Base-by-base conservation (phyloP, 2,888 invertebrate species). In the Hypsopygia costalis region DNA sequence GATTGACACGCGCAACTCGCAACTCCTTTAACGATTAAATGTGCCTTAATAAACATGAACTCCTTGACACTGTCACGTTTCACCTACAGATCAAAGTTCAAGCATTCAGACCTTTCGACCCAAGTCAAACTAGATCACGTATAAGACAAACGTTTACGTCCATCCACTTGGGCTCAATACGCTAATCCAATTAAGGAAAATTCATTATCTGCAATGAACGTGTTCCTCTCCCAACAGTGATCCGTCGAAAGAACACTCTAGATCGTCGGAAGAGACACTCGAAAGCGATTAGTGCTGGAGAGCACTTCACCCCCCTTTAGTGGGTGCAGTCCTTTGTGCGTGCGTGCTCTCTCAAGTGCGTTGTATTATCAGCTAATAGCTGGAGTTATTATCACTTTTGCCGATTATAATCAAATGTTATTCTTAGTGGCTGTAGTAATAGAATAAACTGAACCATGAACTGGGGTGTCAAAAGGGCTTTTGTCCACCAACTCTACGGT, bases 241-340 rank as follows among this genome's bases (percentile, higher is more conserved):
- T 77, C 78, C 67, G 64, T 62, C 50, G 72, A 76, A 83, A 80
- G 80, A 79, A 79, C 83, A 77, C 81, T 83, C 62, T 63, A 69
- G 58, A 65, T 70, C 71, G 68, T 60, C 69, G 64, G 62, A 63
- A 79, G 79, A 58, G 77, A 73, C 69, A 60, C 82, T 85, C 64
- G 71, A 67, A 62, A 68, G 61, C 78, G 80, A 82, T 85, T 85
- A 82, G 75, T 72, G 69, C 62, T 73, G 68, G 62, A 83, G 81
- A 43, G 58, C 70, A 53, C 81, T 85, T 70, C 69, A 71, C 71
- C 74, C 70, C 63, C 64, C 70, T 73, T 62, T 55, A 71, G 62
- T 62, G 69, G 68, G 60, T 65, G 67, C 60, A 68, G 64, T 59
- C 58, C 77, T 75, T 75, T 74, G 71, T 76, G 69, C 74, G 63